phyloP scores from a whole-genome alignment of 2,888 invertebrate species.

The Strigamia maritima region DNA sequence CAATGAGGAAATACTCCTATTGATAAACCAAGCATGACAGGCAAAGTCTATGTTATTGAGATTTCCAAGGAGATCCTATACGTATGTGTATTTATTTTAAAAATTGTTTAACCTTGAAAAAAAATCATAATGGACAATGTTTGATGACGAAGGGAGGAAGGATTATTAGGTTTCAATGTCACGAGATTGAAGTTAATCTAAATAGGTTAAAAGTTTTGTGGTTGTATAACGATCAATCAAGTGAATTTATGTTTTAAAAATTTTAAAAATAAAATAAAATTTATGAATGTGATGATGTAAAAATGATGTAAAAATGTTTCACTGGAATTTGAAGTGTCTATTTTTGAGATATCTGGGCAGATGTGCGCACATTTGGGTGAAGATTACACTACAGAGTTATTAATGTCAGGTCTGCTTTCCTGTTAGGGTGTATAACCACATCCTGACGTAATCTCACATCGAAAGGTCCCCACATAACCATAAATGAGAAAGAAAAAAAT shows the following conservation, averaged over 20 bases:
- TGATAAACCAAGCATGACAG: conserved; percentile 20
- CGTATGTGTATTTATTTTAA: background rate
- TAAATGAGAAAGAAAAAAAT: no score
- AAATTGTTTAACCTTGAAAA: background rate
- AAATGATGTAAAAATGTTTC: background rate
- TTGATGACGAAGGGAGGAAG: background rate
- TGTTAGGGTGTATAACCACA: background rate
- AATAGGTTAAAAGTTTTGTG: background rate
- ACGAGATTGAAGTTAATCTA: background rate
- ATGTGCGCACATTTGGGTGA: background rate
- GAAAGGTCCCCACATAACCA: background rate
- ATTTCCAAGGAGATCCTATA: background rate
- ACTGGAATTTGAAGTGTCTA: background rate
- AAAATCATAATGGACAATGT: background rate
- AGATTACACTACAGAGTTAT: background rate
- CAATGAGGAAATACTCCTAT: conserved; percentile 32
- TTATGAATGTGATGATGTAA: no score
- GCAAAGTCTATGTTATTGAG: conserved; percentile 3
- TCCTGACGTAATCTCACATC: background rate
- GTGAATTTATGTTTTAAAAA: no score
- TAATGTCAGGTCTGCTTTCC: no score
- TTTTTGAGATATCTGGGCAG: background rate
- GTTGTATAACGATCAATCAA: no score
- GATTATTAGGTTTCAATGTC: conserved; percentile 17
- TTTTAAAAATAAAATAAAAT: no score